Evolutionary conservation across 2,113 vertebrate species (phyloP), one percentile per base, ranked within the genome.

Genomic region (Vimba vimba): DNA sequence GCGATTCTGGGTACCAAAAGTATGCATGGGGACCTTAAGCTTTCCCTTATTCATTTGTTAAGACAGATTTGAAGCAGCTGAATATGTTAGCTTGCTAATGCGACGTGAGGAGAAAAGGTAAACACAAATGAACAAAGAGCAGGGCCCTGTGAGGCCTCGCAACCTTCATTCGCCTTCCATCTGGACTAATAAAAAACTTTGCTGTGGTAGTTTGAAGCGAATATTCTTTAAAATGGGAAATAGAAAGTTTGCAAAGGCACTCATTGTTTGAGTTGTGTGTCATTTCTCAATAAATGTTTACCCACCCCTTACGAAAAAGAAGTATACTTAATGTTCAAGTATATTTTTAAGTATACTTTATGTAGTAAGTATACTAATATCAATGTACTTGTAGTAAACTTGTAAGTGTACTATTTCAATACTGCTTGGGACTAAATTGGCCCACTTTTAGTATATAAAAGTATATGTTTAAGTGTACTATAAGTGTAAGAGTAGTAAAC

Each of bases 201-300:
- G 13, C 59, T 45, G 4, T 64, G 78, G 52, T 13, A 12, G 57
- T 80, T 30, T n/a, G 60, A 17, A 45, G 17, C 4, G 7, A 80
- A 80, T 10, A 45, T 64, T 64, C 36, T 45, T 45, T 17, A 25
- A 80, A 36, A 57, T 23, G 55, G 27, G 27, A 27, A 79, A 62
- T 5, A 4, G 78, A 80, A 47, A 80, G 36, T 57, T 62, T 0
- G 5, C 9, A 23, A 78, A 80, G 45, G 4, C 9, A 45, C 39
- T n/a, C 23, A 6, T 47, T 45, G 23, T 45, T 43, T 80, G 30
- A n/a, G 33, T n/a, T 60, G 33, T 60, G 76, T 79, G 78, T 25
- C 12, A 80, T 80, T 80, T 45, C 36, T 45, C 59, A 64, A 80
- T 64, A 45, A 27, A 64, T 80, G 36, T 80, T 80, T 80, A 27